Percentiles rank a stretch among this genome's conserved stretches.
phyloP scores from a whole-genome alignment of 1,140 invertebrate genomes.

The Brachionus manjavacas region DNA sequence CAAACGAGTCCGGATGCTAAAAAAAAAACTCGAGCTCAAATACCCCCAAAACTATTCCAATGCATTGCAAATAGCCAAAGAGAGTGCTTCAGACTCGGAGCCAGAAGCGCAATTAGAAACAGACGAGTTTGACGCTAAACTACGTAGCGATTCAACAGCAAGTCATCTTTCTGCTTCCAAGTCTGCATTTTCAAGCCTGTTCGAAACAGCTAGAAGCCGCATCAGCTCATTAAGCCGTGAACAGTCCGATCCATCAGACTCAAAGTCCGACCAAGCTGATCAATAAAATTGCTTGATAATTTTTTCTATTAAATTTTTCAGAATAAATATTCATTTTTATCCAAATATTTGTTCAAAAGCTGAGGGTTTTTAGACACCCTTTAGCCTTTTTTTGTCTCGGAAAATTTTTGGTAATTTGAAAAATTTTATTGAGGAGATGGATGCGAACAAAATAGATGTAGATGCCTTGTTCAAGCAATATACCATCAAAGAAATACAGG shows the following conservation, averaged over 20 bases:
- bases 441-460: conserved; percentile 36
- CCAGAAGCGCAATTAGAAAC: not conserved
- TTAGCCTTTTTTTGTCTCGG: not conserved
- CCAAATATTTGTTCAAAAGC: not conserved
- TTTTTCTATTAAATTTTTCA: too few relatives aligned
- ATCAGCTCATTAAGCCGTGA: not conserved
- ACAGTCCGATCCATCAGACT: not conserved
- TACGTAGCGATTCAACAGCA: not conserved
- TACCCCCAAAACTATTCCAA: not conserved
- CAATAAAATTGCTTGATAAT: not conserved
- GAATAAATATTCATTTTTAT: not conserved
- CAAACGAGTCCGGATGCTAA: not conserved
- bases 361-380: not conserved
- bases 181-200: not conserved
- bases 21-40: conserved; percentile 36
- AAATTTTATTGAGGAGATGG: not conserved
- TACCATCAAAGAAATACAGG: conserved; percentile 34
- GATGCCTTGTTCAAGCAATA: conserved; percentile 41
- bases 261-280: not conserved
- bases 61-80: not conserved
- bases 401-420: not conserved
- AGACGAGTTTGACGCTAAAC: not conserved
- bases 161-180: not conserved
- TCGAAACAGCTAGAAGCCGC: conserved; percentile 2
- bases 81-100: not conserved